Evolutionary conservation across 2,797 vertebrate genomes (phyloP).

Genomic region (Xerus rutilus): DNA sequence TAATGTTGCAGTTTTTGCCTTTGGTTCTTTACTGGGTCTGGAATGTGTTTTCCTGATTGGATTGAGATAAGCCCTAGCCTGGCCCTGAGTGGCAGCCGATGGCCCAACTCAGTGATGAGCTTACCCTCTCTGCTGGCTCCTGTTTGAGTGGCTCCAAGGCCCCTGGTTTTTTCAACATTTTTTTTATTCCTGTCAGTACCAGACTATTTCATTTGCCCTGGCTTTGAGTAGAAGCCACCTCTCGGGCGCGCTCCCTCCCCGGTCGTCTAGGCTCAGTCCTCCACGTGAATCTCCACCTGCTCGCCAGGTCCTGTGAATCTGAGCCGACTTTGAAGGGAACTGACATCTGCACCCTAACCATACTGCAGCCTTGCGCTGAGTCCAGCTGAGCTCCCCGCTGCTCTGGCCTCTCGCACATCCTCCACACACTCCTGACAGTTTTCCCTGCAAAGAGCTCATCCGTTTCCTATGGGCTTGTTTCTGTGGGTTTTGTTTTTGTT

Average conservation of each 20-base stretch:
- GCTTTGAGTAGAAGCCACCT: constrained; percentile 43
- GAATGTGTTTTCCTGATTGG: constrained; percentile 52
- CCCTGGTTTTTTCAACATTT: neutral
- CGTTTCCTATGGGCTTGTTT: neutral
- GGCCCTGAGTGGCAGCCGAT: neutral
- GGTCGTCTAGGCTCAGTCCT: constrained; percentile 28
- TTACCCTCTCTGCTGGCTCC: neutral
- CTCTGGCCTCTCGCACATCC: neutral
- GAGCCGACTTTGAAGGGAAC: neutral
- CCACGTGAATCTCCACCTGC: constrained; percentile 31
- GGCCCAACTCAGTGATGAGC: neutral
- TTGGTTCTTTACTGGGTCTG: constrained; percentile 8
- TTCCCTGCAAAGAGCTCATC: neutral
- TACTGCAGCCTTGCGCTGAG: neutral
- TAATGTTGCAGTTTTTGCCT: constrained; percentile 38
- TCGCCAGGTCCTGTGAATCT: constrained; percentile 50
- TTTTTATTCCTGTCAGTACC: neutral
- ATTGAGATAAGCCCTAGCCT: constrained; percentile 31
- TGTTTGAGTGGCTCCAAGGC: neutral
- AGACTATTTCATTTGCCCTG: neutral
- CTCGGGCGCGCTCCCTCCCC: neutral
- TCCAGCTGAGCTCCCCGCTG: no score
- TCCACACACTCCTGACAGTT: neutral
- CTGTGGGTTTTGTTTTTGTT: neutral
- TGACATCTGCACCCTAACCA: neutral